A percentile compares a stretch with the other conserved stretches of the same genome.
Conservation (phyloP, 2,113 vertebrate species). For the Anolis carolinensis region DNA sequence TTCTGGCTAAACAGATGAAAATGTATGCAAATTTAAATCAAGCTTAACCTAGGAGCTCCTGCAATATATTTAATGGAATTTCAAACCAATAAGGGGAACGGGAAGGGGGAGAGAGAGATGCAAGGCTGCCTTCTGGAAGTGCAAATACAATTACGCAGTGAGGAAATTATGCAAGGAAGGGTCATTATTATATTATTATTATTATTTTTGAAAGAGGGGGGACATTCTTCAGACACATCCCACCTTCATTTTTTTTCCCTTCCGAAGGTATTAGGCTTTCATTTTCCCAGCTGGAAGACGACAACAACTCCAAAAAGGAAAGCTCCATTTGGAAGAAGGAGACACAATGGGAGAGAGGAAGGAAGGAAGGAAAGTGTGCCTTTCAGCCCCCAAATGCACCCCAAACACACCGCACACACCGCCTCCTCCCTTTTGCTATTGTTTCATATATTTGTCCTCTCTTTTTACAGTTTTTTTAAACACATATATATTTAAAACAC, state of each 20-base stretch:
- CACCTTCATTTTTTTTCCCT: not conserved
- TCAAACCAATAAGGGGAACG: slow-evolving; percentile 91
- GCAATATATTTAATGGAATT: slow-evolving; percentile 99
- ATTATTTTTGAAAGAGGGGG: too few relatives aligned
- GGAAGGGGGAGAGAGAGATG: slow-evolving; percentile 43
- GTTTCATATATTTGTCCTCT: too few relatives aligned
- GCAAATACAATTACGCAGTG: slow-evolving; percentile 90
- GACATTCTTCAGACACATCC: not conserved
- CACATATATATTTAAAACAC: too few relatives aligned
- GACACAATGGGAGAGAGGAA: slow-evolving; percentile 7
- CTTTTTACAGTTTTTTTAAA: too few relatives aligned
- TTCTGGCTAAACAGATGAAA: slow-evolving; percentile 99
- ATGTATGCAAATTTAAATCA: slow-evolving; percentile 99
- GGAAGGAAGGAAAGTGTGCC: not conserved
- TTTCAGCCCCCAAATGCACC: slow-evolving; percentile 24
- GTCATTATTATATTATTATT: too few relatives aligned
- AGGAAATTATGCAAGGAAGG: slow-evolving; percentile 80
- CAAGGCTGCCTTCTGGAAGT: slow-evolving; percentile 81
- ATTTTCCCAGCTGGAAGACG: slow-evolving; percentile 38
- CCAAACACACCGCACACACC: not conserved
- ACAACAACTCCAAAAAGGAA: slow-evolving; percentile 14
- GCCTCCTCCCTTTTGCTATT: too few relatives aligned
- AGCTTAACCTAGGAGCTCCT: slow-evolving; percentile 95
- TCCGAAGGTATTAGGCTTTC: slow-evolving; percentile 36
- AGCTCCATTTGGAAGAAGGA: not conserved